Conservation (phyloP, 1,140 invertebrate species). For the Globodera rostochiensis region DNA sequence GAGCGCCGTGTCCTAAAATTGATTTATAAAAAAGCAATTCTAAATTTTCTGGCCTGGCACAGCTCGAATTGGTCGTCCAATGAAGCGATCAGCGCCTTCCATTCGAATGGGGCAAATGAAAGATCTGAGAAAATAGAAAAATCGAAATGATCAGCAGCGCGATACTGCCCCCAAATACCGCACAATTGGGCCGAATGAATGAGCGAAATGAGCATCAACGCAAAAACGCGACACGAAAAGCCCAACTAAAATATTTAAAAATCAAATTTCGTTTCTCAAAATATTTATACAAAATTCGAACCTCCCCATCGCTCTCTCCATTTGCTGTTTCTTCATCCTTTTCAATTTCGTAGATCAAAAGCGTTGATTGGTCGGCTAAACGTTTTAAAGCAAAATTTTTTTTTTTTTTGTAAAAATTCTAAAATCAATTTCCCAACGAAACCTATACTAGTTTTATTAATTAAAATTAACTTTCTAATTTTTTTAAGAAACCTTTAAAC, state of each 20-base stretch:
- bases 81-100: background rate
- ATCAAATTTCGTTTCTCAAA: background rate
- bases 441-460: too few relatives aligned
- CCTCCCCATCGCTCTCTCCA: background rate
- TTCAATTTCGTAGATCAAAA: background rate
- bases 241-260: background rate
- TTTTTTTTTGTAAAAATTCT: background rate
- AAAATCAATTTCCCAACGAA: background rate
- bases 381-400: background rate
- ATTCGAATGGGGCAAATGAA: background rate
- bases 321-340: conserved; percentile 4
- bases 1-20: conserved; percentile 17
- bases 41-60: conserved; percentile 7
- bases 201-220: conserved; percentile 10
- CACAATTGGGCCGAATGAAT: background rate
- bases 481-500: too few relatives aligned
- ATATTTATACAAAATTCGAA: background rate
- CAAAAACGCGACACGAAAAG: background rate
- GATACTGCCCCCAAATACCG: background rate
- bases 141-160: background rate
- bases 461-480: too few relatives aligned
- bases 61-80: conserved; percentile 27
- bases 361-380: background rate
- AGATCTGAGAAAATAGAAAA: background rate
- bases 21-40: background rate